Evolutionary conservation across 2,113 vertebrate species (phyloP).

Genomic region (Thamnophis sirtalis): DNA sequence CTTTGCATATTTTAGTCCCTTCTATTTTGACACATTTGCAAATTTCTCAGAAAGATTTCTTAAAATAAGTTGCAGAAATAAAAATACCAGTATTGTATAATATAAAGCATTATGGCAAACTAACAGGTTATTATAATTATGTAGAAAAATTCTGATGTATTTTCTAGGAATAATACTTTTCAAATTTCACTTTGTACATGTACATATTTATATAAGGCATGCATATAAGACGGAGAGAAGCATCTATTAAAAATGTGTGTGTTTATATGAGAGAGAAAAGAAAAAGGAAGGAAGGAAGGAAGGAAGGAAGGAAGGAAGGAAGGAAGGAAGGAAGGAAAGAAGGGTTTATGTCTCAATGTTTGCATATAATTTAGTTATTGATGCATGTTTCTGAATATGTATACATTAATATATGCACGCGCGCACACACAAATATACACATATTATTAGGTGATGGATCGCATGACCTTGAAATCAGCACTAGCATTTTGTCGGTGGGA

Average conservation of each 20-base stretch:
- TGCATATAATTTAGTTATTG: not conserved
- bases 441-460: constrained; percentile 27
- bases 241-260: not conserved
- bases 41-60: constrained; percentile 7
- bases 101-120: not conserved
- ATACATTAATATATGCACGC: not conserved
- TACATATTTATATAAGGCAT: constrained; percentile 9
- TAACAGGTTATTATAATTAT: not conserved
- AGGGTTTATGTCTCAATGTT: not conserved
- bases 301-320: not conserved
- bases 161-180: constrained; percentile 51
- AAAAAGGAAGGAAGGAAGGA: not conserved
- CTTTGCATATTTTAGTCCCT: not conserved
- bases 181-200: constrained; percentile 10
- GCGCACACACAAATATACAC: not conserved
- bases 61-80: not conserved
- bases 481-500: constrained; percentile 68
- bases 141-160: constrained; percentile 33
- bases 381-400: not conserved
- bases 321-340: not conserved
- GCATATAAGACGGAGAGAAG: not conserved
- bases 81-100: not conserved
- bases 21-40: not conserved
- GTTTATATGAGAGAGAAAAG: not conserved
- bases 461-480: constrained; percentile 73